phyloP scores from a whole-genome alignment of 2,797 vertebrate genomes.

The Argentina silus region DNA sequence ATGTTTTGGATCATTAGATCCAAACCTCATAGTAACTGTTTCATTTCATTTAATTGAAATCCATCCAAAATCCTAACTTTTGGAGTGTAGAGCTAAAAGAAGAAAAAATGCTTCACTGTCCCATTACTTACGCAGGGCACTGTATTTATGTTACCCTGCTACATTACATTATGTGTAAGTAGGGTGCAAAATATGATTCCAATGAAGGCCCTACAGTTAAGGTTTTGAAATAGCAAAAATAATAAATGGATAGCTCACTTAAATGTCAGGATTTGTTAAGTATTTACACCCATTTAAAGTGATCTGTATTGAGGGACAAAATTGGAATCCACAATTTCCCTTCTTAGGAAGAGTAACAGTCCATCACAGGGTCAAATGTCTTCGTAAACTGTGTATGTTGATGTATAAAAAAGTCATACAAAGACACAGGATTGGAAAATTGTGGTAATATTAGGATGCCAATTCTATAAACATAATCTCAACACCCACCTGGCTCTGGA shows the following conservation, averaged over 20 bases:
- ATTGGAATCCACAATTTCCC: neutral
- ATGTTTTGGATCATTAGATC: too few species aligned
- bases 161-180: too few species aligned
- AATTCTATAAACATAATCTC: neutral
- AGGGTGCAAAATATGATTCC: too few species aligned
- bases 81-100: too few species aligned
- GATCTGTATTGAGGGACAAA: neutral
- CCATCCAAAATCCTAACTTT: too few species aligned
- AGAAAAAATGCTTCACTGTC: too few species aligned
- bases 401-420: neutral
- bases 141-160: too few species aligned
- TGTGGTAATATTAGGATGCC: neutral
- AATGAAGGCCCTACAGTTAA: too few species aligned
- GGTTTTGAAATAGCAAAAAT: neutral
- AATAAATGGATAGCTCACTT: neutral
- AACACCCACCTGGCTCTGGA: constrained; percentile 91
- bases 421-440: neutral
- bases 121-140: too few species aligned
- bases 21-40: too few species aligned
- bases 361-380: neutral
- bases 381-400: neutral
- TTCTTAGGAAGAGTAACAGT: neutral
- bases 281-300: neutral
- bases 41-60: too few species aligned
- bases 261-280: neutral